Percentiles rank a stretch among this genome's conserved stretches.
phyloP scores from a whole-genome alignment of 2,888 invertebrate genomes.

The Athrips mouffetella region DNA sequence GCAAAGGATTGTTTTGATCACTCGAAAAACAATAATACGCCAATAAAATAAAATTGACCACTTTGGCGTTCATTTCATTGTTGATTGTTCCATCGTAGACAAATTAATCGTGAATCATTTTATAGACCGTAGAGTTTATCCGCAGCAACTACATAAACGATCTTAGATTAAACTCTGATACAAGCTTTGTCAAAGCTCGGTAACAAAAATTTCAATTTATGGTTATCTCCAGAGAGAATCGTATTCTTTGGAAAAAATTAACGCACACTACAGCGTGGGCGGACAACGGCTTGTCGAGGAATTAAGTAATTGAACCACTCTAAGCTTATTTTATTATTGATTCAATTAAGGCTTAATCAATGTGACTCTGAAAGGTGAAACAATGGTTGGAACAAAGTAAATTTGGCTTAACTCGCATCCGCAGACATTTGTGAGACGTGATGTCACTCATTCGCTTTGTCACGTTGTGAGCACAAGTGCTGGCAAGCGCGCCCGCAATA shows the following conservation, averaged over 20 bases:
- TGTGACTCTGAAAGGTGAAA: slow-evolving; percentile 18
- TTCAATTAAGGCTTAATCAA: slow-evolving; percentile 37
- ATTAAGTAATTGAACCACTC: slow-evolving; percentile 59
- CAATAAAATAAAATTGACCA: slow-evolving; percentile 12
- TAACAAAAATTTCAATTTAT: slow-evolving; percentile 8
- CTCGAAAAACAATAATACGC: slow-evolving; percentile 6
- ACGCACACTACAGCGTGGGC: slow-evolving; percentile 29
- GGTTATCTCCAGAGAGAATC: not conserved
- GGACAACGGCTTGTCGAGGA: slow-evolving; percentile 38
- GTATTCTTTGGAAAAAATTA: slow-evolving; percentile 2
- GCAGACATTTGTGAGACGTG: slow-evolving; percentile 51
- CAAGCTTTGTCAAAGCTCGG: too few species aligned
- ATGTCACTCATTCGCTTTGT: slow-evolving; percentile 60
- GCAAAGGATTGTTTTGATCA: slow-evolving; percentile 17
- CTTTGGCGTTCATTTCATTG: not conserved
- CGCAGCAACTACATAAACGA: not conserved
- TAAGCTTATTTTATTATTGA: slow-evolving; percentile 43
- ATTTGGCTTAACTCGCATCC: slow-evolving; percentile 27
- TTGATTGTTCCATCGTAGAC: not conserved
- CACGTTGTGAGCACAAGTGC: slow-evolving; percentile 58
- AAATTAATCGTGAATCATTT: not conserved
- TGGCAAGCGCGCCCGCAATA: slow-evolving; percentile 46
- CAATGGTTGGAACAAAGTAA: slow-evolving; percentile 25
- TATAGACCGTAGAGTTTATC: not conserved
- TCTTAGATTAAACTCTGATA: not conserved